Conservation (phyloP, 2,888 invertebrate species). For the Drosophila nr. fundita region DNA sequence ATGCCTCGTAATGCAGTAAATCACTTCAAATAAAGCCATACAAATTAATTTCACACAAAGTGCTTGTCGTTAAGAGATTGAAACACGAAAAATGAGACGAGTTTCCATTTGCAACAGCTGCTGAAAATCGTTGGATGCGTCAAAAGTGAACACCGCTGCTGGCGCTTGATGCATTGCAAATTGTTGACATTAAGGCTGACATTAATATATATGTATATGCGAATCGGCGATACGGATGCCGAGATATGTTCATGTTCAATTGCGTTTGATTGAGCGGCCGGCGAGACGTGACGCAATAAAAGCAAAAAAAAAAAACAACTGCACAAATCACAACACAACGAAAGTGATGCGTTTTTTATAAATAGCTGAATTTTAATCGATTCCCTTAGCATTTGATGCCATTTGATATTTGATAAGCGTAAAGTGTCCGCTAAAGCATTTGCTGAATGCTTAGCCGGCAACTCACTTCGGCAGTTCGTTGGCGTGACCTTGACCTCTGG, state of each 20-base stretch:
- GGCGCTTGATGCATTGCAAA: conserved; percentile 62
- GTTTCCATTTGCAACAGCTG: conserved; percentile 32
- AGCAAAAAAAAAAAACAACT: conserved; percentile 1
- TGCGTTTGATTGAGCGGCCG: conserved; percentile 53
- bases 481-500: conserved; percentile 50
- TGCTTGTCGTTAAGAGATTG: conserved; percentile 50
- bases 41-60: conserved; percentile 68
- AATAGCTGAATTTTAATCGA: conserved; percentile 66
- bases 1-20: conserved; percentile 37
- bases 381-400: conserved; percentile 61
- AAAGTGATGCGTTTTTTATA: conserved; percentile 35
- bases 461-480: conserved; percentile 14
- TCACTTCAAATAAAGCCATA: conserved; percentile 48
- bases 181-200: conserved; percentile 68
- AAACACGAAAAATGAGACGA: conserved; percentile 25
- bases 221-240: conserved; percentile 32
- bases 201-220: conserved; percentile 24
- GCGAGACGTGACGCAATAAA: conserved; percentile 13
- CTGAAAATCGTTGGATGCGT: conserved; percentile 9
- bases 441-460: conserved; percentile 52
- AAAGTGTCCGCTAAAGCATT: conserved; percentile 35
- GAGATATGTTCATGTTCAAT: conserved; percentile 45
- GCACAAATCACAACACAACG: conserved; percentile 11
- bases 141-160: conserved; percentile 9
- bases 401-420: conserved; percentile 60